Evolutionary conservation across 2,113 vertebrate species (phyloP).

Genomic region (Odontophorus gujanensis): DNA sequence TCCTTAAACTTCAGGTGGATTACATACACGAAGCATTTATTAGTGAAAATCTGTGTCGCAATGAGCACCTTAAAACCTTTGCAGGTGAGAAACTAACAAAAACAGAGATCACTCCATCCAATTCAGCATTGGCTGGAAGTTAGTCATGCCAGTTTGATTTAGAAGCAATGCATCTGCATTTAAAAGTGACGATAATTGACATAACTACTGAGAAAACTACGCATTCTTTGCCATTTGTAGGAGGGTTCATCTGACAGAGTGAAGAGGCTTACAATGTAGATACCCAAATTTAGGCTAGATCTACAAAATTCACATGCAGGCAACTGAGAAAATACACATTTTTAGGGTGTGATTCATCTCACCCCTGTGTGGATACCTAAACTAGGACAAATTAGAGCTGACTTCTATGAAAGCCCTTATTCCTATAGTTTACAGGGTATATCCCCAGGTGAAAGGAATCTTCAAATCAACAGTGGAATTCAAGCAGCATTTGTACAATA

Average conservation of each 20-base stretch:
- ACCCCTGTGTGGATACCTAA: not conserved
- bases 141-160: not conserved
- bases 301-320: not conserved
- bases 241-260: constrained; percentile 1
- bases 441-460: not conserved
- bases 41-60: not conserved
- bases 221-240: not conserved
- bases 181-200: not conserved
- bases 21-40: not conserved
- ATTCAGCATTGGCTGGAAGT: not conserved
- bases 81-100: not conserved
- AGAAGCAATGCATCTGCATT: not conserved
- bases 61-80: not conserved
- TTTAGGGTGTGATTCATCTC: not conserved
- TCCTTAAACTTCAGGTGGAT: not conserved
- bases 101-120: not conserved
- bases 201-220: not conserved
- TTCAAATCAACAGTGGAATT: not conserved
- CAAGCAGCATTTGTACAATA: not conserved
- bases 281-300: not conserved
- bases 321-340: not conserved
- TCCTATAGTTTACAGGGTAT: not conserved
- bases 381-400: not conserved
- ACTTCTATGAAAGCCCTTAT: not conserved
- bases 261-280: not conserved